These are phyloP conservation scores for Coreoperca whiteheadi DNA, from an alignment of 2,113 vertebrate genomes.

Conservation along the genomic window DNA sequence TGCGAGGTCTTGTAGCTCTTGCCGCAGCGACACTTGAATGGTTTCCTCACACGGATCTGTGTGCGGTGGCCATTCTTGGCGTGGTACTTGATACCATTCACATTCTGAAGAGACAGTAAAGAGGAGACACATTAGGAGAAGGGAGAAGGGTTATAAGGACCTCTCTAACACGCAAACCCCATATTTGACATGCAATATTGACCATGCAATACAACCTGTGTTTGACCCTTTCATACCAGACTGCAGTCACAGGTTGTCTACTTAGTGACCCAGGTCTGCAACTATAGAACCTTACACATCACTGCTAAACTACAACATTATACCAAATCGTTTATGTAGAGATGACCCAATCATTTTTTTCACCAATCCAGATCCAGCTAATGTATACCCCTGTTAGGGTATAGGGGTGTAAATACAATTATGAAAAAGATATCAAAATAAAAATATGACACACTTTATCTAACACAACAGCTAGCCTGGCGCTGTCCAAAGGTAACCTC, in stretches of 20 bases:
- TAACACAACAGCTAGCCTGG: not conserved
- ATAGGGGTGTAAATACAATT: no score
- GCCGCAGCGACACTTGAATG: conserved; percentile 99
- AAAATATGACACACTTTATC: no score
- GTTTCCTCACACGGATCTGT: conserved; percentile 98
- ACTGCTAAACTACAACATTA: no score
- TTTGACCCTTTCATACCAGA: not conserved
- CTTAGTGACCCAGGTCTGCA: not conserved
- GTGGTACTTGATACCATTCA: conserved; percentile 99
- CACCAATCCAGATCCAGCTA: not conserved
- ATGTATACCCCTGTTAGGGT: no score
- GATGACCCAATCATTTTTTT: not conserved
- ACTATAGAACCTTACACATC: not conserved
- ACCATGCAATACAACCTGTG: not conserved
- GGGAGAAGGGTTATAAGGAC: not conserved
- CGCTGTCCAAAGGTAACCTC: not conserved
- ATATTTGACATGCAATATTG: not conserved
- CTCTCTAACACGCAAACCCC: not conserved
- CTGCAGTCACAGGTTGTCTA: not conserved
- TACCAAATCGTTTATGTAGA: no score
- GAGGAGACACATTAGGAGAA: not conserved
- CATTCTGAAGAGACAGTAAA: conserved; percentile 87
- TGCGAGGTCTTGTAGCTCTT: conserved; percentile 99
- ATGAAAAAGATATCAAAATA: no score
- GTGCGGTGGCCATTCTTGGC: conserved; percentile 99